Percentiles rank a stretch among this genome's conserved stretches.
phyloP scores from a whole-genome alignment of 2,113 vertebrate genomes.

The Aldabrachelys gigantea region DNA sequence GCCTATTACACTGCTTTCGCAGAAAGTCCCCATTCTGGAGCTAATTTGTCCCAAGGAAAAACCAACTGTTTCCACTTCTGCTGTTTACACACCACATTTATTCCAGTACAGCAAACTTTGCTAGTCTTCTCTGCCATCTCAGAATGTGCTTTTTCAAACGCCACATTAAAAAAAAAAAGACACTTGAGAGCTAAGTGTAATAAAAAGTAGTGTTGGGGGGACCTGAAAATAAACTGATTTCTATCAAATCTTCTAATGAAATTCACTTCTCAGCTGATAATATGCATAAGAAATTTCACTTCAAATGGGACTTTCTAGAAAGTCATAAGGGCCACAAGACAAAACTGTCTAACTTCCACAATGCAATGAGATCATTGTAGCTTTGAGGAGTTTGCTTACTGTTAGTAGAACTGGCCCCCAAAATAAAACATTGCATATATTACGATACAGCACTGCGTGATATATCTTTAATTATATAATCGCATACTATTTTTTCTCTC shows the following conservation, averaged over 20 bases:
- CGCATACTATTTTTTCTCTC: neutral
- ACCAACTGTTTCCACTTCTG: neutral
- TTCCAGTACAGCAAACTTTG: neutral
- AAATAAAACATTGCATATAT: neutral
- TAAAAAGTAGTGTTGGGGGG: neutral
- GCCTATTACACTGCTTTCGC: neutral
- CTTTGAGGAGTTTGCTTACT: neutral
- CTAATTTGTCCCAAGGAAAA: neutral
- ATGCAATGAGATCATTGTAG: neutral
- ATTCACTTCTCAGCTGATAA: neutral
- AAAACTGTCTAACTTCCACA: neutral
- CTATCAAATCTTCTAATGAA: neutral
- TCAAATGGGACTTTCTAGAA: neutral
- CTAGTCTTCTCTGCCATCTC: conserved; percentile 5
- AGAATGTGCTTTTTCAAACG: neutral
- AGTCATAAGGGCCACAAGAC: neutral
- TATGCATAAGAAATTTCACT: neutral
- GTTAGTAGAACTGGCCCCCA: neutral
- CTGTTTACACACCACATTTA: conserved; percentile 12
- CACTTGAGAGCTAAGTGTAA: neutral
- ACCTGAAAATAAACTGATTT: neutral
- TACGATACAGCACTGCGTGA: neutral
- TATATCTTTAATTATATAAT: neutral
- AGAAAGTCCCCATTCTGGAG: neutral
- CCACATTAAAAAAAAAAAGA: neutral